These are phyloP conservation scores for honey bee (Apis mellifera) DNA, from an alignment of 1,140 invertebrate species.

Conservation along the genomic window Amel_HAv3.1 CM009943.2:6382001-6382500, in stretches of 20 bases:
- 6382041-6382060: slow-evolving; percentile 56
- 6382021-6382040: slow-evolving; percentile 21
- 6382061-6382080: slow-evolving; percentile 65
- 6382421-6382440: background rate
- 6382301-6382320: slow-evolving; percentile 77
- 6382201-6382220: background rate
- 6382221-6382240: background rate
- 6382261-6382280: background rate
- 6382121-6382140: slow-evolving; percentile 54
- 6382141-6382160: background rate
- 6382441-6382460: background rate
- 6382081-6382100: slow-evolving; percentile 66
- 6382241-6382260: background rate
- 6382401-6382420: background rate
- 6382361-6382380: slow-evolving; percentile 81
- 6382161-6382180: background rate
- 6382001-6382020: slow-evolving; percentile 32
- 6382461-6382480: background rate
- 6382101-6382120: slow-evolving; percentile 49
- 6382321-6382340: slow-evolving; percentile 80
- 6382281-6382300: slow-evolving; percentile 4
- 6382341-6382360: slow-evolving; percentile 79
- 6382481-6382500: slow-evolving; percentile 72
- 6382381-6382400: slow-evolving; percentile 82
- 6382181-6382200: background rate